Base-by-base conservation (phyloP, 2,888 invertebrate genomes). In the Lasioglossum figueresi region DNA sequence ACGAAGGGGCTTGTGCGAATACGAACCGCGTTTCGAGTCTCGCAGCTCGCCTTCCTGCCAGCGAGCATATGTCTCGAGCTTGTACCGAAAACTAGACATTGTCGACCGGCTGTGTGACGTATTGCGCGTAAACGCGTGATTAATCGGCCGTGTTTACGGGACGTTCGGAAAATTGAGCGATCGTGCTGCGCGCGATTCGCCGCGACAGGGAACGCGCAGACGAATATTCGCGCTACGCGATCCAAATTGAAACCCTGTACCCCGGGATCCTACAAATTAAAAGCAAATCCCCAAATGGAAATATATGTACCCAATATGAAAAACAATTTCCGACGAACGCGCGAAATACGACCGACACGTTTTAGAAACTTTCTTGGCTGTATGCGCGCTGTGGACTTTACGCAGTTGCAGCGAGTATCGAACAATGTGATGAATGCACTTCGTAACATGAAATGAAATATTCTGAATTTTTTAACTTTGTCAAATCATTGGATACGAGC, bases 41-140 rank as follows among this genome's bases (percentile, higher is more conserved):
- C 77, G 81, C 56, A 56, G 56, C 79, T 75, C 68, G 86, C 71
- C 75, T 83, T 84, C 70, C 73, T 73, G 48, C 70, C 48, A 79
- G 74, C 89, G 79, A 90, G 83, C 90, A 89, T 90, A 90, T 91
- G 89, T 83, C 85, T 80, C 76, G 75, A 84, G 82, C 81, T 88
- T 79, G 59, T 73, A 59, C 76, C 81, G 72, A 77, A 81, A 83
- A 71, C 84, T 88, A 82, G 80, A 84, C 86, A 84, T 72, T 79
- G 80, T 76, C 74, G 73, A 63, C 37, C 74, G 72, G 43, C 59
- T 31, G 31, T 68, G 74, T 78, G 81, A 89, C 83, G 78, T 80
- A 80, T 88, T 56, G 76, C 74, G 71, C 63, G 85, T 75, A 73
- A 82, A 84, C 71, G 84, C 84, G 80, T 82, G 88, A 88, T 88